Conservation (phyloP, 2,888 invertebrate genomes). For the Lepidocyrtinus sp. region DNA sequence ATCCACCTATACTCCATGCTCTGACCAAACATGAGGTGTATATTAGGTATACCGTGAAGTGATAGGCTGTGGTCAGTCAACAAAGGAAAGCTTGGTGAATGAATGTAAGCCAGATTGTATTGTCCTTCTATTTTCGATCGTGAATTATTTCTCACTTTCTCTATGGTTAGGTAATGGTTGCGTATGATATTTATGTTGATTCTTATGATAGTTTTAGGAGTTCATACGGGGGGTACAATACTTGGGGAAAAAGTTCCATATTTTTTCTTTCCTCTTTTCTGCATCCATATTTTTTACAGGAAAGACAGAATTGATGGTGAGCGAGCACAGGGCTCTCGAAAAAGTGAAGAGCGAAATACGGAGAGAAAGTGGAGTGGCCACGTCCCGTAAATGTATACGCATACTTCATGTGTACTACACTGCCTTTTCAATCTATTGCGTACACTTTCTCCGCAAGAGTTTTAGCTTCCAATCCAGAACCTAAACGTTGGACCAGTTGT, state of each 20-base stretch:
- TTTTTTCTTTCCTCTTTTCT: constrained; percentile 2
- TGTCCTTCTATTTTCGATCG: constrained; percentile 18
- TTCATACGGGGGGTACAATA: constrained; percentile 6
- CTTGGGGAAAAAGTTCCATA: not conserved
- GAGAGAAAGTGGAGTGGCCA: constrained; percentile 12
- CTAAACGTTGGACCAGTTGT: constrained; percentile 15
- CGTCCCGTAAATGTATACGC: constrained; percentile 17
- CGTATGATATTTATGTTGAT: constrained; percentile 2
- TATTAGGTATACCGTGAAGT: too few relatives aligned
- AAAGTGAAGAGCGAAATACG: constrained; percentile 11
- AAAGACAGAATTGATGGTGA: constrained; percentile 12
- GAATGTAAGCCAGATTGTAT: not conserved
- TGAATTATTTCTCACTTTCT: constrained; percentile 20
- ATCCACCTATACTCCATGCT: too few relatives aligned
- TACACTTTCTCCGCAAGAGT: not conserved
- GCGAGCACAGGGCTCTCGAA: constrained; percentile 17
- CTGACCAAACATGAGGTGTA: too few relatives aligned
- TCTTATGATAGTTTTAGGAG: constrained; percentile 12
- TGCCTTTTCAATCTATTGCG: constrained; percentile 8
- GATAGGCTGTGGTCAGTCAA: constrained; percentile 10
- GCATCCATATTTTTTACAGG: constrained; percentile 11
- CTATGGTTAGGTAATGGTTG: constrained; percentile 3
- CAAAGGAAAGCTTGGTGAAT: not conserved
- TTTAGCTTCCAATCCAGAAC: too few relatives aligned
- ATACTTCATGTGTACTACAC: constrained; percentile 9